A percentile compares a stretch with the other conserved stretches of the same genome.
Evolutionary conservation across 2,113 vertebrate genomes (phyloP).

Genomic region (Procapra przewalskii): DNA sequence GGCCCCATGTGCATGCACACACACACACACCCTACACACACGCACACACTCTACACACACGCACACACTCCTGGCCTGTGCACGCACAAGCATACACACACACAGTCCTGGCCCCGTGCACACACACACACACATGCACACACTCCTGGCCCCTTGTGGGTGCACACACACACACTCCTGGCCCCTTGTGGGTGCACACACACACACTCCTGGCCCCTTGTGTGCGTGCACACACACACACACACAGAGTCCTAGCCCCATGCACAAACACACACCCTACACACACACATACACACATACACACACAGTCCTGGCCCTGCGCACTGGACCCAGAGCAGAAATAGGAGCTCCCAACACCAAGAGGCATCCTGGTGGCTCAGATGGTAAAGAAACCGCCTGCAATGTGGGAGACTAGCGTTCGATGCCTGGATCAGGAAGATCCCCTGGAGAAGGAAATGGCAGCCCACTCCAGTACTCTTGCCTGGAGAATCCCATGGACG

Average conservation of each 20-base stretch:
- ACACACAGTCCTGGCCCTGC: too few relatives aligned
- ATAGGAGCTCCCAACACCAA: background rate
- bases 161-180: background rate
- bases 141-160: too few relatives aligned
- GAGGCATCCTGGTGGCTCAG: background rate
- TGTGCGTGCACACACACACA: fast-evolving
- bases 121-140: too few relatives aligned
- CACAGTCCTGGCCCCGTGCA: background rate
- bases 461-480: background rate
- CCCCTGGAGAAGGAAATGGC: background rate
- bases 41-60: too few relatives aligned
- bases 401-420: background rate
- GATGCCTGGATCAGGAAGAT: background rate
- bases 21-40: background rate
- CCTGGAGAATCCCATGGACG: background rate
- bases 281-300: background rate
- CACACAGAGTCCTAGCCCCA: too few relatives aligned
- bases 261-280: too few relatives aligned
- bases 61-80: background rate
- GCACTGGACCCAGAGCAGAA: background rate
- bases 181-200: background rate
- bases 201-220: too few relatives aligned
- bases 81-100: background rate
- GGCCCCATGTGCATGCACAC: too few relatives aligned
- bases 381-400: background rate